Percentiles rank a stretch among this genome's conserved stretches.
Evolutionary conservation across 1,140 invertebrate species (phyloP).

Genomic region (Subanguina moxae): DNA sequence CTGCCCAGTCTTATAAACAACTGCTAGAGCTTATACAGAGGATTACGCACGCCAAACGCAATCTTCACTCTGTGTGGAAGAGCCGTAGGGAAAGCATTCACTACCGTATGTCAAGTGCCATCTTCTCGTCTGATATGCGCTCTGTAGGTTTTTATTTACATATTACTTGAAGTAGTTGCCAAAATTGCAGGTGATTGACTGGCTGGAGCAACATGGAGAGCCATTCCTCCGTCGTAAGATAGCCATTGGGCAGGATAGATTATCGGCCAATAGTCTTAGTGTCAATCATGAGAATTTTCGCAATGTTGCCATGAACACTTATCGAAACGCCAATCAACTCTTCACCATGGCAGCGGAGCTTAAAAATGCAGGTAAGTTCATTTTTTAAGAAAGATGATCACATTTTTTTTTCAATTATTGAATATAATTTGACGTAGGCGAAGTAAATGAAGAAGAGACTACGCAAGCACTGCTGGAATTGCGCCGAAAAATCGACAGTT

Average conservation of each 20-base stretch:
- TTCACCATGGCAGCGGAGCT: constrained; percentile 60
- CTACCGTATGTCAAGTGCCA: not conserved
- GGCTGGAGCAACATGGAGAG: constrained; percentile 96
- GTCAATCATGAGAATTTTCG: constrained; percentile 49
- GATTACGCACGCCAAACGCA: constrained; percentile 24
- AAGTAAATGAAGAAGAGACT: constrained; percentile 10
- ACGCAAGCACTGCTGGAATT: constrained; percentile 19
- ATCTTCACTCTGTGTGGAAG: constrained; percentile 39
- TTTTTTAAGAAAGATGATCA: not conserved
- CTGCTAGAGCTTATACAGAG: constrained; percentile 34
- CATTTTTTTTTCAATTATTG: no score
- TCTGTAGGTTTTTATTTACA: constrained; percentile 15
- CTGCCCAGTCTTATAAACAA: constrained; percentile 20
- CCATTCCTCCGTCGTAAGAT: constrained; percentile 93
- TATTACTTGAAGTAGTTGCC: not conserved
- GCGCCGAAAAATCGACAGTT: constrained; percentile 20
- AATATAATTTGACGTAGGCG: constrained; percentile 7
- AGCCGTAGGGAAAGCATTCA: constrained; percentile 33
- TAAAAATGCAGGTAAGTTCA: constrained; percentile 22
- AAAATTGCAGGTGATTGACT: constrained; percentile 77
- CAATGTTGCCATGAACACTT: constrained; percentile 73
- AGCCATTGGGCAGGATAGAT: constrained; percentile 80
- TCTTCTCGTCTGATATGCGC: constrained; percentile 30
- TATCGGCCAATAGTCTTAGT: constrained; percentile 10
- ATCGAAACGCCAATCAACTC: constrained; percentile 95